Percentiles rank a stretch among this genome's conserved stretches.
phyloP scores from a whole-genome alignment of 2,888 invertebrate genomes.

The Drosophila yooni region DNA sequence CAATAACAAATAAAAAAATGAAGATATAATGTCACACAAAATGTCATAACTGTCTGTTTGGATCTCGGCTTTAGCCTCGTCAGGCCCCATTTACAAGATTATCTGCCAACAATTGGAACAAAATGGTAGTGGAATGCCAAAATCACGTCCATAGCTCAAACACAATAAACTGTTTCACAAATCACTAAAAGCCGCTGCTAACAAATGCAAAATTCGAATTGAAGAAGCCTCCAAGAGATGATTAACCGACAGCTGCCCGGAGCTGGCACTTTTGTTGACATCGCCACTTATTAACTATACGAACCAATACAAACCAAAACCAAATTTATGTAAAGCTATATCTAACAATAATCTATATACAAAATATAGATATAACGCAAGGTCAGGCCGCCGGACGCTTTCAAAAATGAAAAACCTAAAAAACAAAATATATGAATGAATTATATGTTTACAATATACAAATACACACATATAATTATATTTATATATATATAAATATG shows the following conservation, averaged over 20 bases:
- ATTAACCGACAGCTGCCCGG: constrained; percentile 65
- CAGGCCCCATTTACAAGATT: constrained; percentile 44
- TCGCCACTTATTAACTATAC: constrained; percentile 18
- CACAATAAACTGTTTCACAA: constrained; percentile 70
- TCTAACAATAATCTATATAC: neutral
- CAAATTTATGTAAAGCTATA: constrained; percentile 60
- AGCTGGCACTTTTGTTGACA: constrained; percentile 69
- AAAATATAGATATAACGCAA: constrained; percentile 58
- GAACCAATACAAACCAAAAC: constrained; percentile 10
- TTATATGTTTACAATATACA: constrained; percentile 2
- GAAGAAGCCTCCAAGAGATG: constrained; percentile 54
- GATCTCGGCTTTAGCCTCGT: constrained; percentile 23
- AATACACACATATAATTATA: neutral
- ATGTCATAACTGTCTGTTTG: constrained; percentile 72
- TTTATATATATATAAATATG: neutral
- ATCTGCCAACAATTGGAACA: constrained; percentile 55
- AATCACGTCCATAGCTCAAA: constrained; percentile 21
- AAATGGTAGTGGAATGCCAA: constrained; percentile 57
- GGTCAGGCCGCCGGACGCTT: constrained; percentile 62
- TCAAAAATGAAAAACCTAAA: constrained; percentile 40
- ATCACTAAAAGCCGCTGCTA: constrained; percentile 37
- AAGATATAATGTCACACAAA: constrained; percentile 63
- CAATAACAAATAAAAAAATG: neutral
- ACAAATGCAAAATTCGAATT: constrained; percentile 48
- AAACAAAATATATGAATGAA: constrained; percentile 20